These are phyloP conservation scores for Caranx ignobilis DNA, from an alignment of 2,113 vertebrate genomes.

Conservation along the genomic window DNA sequence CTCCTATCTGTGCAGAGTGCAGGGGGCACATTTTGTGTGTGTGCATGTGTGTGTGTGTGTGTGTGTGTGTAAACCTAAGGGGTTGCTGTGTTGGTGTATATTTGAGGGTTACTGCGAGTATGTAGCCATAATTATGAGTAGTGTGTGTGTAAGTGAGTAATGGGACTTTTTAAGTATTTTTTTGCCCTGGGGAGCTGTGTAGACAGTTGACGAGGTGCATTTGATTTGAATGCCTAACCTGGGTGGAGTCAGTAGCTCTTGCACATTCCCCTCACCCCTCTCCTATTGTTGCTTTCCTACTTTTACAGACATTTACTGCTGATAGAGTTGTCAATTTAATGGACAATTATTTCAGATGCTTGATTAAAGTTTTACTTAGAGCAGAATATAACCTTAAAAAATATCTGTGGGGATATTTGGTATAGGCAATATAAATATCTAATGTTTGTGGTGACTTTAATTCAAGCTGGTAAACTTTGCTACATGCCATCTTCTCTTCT, in stretches of 20 bases:
- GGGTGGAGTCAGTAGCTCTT: constrained; percentile 31
- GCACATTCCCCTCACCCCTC: constrained; percentile 8
- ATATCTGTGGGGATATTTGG: background rate
- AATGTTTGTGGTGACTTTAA: background rate
- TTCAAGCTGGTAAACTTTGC: constrained; percentile 21
- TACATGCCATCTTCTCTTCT: constrained; percentile 4
- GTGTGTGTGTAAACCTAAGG: background rate
- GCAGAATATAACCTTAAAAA: background rate
- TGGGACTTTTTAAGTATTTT: constrained; percentile 5
- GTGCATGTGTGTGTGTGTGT: constrained; percentile 20
- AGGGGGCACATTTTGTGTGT: constrained; percentile 53
- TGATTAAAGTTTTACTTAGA: background rate
- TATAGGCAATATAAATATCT: constrained; percentile 1
- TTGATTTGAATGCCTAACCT: constrained; percentile 31
- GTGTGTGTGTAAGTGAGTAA: constrained; percentile 20
- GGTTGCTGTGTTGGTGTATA: background rate
- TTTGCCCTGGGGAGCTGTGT: constrained; percentile 5
- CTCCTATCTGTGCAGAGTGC: constrained; percentile 66
- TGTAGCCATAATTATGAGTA: background rate
- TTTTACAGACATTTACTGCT: constrained; percentile 26
- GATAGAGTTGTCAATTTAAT: background rate
- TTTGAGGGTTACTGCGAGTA: constrained; percentile 4
- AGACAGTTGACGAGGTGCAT: constrained; percentile 43
- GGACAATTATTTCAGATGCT: constrained; percentile 6
- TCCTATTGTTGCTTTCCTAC: constrained; percentile 8